Evolutionary conservation across 64 coral and sea anemone genomes (phyloP).

Genomic region (Stichodactyla mertensii): DNA sequence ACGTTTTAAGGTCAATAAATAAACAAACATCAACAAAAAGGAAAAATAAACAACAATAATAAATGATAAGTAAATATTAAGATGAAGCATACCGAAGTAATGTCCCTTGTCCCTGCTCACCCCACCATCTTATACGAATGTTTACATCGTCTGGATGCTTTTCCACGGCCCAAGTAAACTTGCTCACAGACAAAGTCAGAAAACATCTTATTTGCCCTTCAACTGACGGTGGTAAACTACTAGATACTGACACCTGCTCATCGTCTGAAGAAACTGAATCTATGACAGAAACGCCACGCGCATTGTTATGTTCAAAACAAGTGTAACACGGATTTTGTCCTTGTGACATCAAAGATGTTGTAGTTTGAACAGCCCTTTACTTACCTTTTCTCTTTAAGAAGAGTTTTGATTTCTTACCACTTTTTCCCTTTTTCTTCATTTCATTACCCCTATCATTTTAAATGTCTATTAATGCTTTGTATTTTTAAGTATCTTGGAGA

Average conservation of each 20-base stretch:
- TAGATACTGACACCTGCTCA: constrained; percentile 56
- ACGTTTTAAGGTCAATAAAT: no score
- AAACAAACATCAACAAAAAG: no score
- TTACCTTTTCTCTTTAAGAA: not conserved
- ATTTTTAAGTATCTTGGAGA: not conserved
- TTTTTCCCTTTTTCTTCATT: constrained; percentile 55
- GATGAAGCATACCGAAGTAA: constrained; percentile 61
- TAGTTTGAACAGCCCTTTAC: not conserved
- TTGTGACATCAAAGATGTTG: not conserved
- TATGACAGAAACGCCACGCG: not conserved
- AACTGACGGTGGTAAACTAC: constrained; percentile 82
- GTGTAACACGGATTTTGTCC: no score
- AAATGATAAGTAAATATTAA: not conserved
- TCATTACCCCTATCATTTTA: constrained; percentile 5
- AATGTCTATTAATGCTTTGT: not conserved
- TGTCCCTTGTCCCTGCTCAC: constrained; percentile 65
- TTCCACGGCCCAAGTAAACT: constrained; percentile 57
- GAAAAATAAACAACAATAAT: not conserved
- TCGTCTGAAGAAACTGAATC: constrained; percentile 36
- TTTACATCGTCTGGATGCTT: constrained; percentile 66
- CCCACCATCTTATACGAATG: constrained; percentile 88
- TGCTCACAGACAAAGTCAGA: constrained; percentile 62
- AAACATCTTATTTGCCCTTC: constrained; percentile 95
- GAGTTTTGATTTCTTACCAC: constrained; percentile 42
- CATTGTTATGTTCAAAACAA: no score